Evolutionary conservation across 2,888 invertebrate species (phyloP).

Genomic region (Drosophila anomelani): DNA sequence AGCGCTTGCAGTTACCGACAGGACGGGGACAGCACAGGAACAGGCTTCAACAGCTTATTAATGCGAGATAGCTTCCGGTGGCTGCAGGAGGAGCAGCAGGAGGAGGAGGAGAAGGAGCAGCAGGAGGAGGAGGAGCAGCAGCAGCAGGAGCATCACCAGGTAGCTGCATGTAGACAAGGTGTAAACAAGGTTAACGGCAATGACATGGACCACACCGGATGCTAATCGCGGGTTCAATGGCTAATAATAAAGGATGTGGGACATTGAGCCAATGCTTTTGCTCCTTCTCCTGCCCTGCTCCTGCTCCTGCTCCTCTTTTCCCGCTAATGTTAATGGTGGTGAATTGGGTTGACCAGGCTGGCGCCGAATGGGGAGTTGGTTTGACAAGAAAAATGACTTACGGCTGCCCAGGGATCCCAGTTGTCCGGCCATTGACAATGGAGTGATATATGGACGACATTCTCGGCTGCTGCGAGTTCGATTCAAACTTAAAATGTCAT

Average conservation of each 20-base stretch:
- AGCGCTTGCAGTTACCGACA: conserved; percentile 50
- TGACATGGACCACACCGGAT: conserved; percentile 18
- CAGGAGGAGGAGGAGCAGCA: not conserved
- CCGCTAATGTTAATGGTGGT: not conserved
- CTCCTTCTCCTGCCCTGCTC: not conserved
- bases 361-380: not conserved
- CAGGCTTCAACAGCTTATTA: conserved; percentile 67
- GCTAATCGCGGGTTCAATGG: conserved; percentile 46
- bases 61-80: conserved; percentile 31
- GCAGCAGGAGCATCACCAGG: not conserved
- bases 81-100: not conserved
- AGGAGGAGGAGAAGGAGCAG: not conserved
- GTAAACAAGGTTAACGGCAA: conserved; percentile 70
- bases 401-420: conserved; percentile 17
- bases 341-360: not conserved
- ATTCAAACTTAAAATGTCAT: conserved; percentile 58
- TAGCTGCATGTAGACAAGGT: conserved; percentile 71
- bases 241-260: conserved; percentile 42
- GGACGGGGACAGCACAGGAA: conserved; percentile 44
- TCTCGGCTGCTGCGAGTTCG: conserved; percentile 1
- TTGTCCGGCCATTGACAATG: conserved; percentile 44
- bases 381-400: conserved; percentile 65
- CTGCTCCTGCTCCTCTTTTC: not conserved
- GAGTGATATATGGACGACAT: conserved; percentile 52
- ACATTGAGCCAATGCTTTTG: not conserved